Conservation (phyloP, 2,797 vertebrate genomes). For the Acipenser ruthenus region DNA sequence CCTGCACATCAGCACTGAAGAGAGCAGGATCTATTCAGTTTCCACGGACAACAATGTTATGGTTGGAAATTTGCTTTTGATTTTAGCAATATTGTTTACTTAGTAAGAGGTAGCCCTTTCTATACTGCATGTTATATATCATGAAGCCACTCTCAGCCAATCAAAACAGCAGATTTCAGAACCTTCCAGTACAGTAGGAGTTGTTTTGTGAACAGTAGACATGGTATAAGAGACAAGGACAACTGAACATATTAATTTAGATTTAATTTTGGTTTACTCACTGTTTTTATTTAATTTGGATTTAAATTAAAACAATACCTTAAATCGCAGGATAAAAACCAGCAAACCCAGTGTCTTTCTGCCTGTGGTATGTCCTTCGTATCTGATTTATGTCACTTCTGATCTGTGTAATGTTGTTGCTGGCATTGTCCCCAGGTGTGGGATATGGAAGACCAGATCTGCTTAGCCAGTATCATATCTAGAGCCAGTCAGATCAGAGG, state of each 20-base stretch:
- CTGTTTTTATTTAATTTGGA: too few relatives aligned
- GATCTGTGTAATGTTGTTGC: background rate
- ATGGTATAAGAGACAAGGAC: too few relatives aligned
- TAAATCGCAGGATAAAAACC: too few relatives aligned
- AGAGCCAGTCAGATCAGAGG: constrained; percentile 31
- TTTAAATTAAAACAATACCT: too few relatives aligned
- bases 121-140: background rate
- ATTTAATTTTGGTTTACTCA: too few relatives aligned
- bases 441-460: constrained; percentile 33
- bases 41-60: constrained; percentile 27
- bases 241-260: too few relatives aligned
- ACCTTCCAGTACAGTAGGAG: too few relatives aligned
- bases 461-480: constrained; percentile 27
- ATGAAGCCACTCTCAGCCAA: too few relatives aligned
- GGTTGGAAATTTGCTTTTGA: constrained; percentile 11
- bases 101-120: background rate
- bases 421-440: constrained; percentile 26
- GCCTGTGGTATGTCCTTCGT: too few relatives aligned
- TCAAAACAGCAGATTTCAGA: too few relatives aligned
- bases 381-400: background rate
- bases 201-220: too few relatives aligned
- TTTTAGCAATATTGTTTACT: background rate
- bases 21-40: constrained; percentile 29
- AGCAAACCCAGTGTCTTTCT: too few relatives aligned
- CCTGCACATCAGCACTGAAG: constrained; percentile 21